Conservation (phyloP, 2,797 vertebrate species). For the Lophius americanus region DNA sequence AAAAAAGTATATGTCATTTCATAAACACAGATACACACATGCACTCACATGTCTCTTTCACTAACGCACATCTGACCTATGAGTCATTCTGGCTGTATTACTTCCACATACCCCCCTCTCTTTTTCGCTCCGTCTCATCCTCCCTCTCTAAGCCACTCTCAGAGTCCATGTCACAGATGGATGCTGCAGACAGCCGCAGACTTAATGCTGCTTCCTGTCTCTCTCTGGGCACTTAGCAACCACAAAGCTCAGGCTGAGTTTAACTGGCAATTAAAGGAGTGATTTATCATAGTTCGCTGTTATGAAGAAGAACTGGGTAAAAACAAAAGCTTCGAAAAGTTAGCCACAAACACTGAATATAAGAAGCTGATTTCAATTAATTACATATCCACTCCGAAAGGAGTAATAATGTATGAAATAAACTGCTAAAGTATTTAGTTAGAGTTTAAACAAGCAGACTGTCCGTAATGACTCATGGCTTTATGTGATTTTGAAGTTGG, state of each 20-base stretch:
- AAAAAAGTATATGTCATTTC: slow-evolving; percentile 9
- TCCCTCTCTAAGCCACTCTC: slow-evolving; percentile 32
- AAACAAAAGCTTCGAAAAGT: slow-evolving; percentile 34
- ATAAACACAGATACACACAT: slow-evolving; percentile 6
- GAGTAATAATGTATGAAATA: slow-evolving; percentile 9
- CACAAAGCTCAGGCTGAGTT: slow-evolving; percentile 43
- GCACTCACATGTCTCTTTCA: slow-evolving; percentile 33
- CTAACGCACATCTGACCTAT: slow-evolving; percentile 70
- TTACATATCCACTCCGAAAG: background rate
- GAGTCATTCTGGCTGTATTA: slow-evolving; percentile 68
- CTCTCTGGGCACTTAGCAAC: slow-evolving; percentile 74
- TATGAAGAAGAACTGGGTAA: background rate
- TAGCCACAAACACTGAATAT: slow-evolving; percentile 8
- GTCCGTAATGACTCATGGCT: slow-evolving; percentile 12
- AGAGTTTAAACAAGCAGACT: background rate
- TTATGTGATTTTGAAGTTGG: slow-evolving; percentile 38
- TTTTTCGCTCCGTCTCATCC: background rate
- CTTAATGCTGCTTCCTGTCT: slow-evolving; percentile 72
- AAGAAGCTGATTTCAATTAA: slow-evolving; percentile 4
- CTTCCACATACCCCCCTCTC: slow-evolving; percentile 27
- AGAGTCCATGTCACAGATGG: slow-evolving; percentile 59
- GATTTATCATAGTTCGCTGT: slow-evolving; percentile 39
- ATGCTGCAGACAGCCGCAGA: slow-evolving; percentile 69
- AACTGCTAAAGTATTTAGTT: slow-evolving; percentile 4
- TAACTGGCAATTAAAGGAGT: slow-evolving; percentile 62